Conservation (phyloP, 2,113 vertebrate genomes). For the Aramus guarauna region DNA sequence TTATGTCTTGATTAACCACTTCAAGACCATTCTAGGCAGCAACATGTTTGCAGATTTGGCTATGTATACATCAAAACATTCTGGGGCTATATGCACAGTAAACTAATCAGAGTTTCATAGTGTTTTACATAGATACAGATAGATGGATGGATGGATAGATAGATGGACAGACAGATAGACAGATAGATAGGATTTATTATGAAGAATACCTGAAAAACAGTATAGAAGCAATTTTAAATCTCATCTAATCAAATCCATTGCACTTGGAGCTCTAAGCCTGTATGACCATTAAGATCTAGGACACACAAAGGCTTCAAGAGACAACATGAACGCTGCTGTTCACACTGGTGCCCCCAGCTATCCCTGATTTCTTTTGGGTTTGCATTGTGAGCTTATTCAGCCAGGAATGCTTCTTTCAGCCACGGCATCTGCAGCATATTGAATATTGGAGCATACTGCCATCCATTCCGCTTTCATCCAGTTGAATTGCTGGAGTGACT, state of each 20-base stretch:
- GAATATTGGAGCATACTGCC: slow-evolving; percentile 8
- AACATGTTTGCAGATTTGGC: not conserved
- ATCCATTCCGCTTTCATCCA: slow-evolving; percentile 34
- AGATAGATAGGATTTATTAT: not conserved
- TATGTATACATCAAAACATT: not conserved
- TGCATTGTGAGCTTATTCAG: slow-evolving; percentile 23
- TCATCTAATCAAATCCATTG: not conserved
- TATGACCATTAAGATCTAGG: not conserved
- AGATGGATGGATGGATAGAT: no score
- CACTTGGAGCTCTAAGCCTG: not conserved
- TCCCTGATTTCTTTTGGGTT: not conserved
- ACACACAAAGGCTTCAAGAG: not conserved
- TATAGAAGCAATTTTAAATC: not conserved
- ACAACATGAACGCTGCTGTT: not conserved
- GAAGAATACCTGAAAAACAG: not conserved
- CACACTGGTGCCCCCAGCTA: not conserved
- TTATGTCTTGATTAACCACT: not conserved
- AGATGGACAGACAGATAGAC: no score
- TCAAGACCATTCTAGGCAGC: not conserved
- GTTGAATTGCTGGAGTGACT: not conserved
- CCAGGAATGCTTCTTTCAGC: slow-evolving; percentile 16
- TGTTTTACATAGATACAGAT: not conserved
- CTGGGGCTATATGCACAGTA: not conserved
- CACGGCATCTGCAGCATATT: slow-evolving; percentile 37
- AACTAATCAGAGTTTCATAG: not conserved